Base-by-base conservation (phyloP, 2,113 vertebrate species). In the Argyrosomus japonicus region DNA sequence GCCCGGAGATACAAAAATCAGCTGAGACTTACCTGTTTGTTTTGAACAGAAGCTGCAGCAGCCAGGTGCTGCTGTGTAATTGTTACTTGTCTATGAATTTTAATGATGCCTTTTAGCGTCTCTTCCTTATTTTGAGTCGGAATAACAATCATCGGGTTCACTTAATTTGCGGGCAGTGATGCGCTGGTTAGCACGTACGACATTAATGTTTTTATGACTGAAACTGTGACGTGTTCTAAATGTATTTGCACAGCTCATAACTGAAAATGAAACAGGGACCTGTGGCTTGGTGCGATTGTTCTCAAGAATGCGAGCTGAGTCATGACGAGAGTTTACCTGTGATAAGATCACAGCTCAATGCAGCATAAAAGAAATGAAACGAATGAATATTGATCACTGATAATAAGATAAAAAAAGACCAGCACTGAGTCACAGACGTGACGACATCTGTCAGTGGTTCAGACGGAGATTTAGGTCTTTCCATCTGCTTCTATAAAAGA, bases 241-340 rank as follows among this genome's bases (percentile, higher is more conserved):
- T 54, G 1, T 23, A 45, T 10, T 6, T 74, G 6, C 12, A 36
- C 32, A 23, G 19, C 45, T 43, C 36, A 6, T 47, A 18, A 9
- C 14, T 81, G 21, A 29, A 76, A 76, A 10, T 21, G 25, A 67
- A 50, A 40, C 13, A 3, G 7, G n/a, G n/a, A 32, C 25, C 7
- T 48, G 56, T 57, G 25, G n/a, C 62, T 19, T 65, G 32, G 60
- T 69, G 65, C 2, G 1, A 27, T 12, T 36, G 17, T 10, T 40
- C 47, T 63, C 27, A 72, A n/a, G 32, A 88, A 63, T 75, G 48
- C 47, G 19, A 17, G 56, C n/a, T 36, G 76, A 90, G 45, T 87
- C 79, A 82, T 17, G 2, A 19, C 71, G 69, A 74, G 47, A 45
- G 45, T 83, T 84, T 47, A 29, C 18, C 50, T 78, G 62, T 14